Evolutionary conservation across 2,888 invertebrate genomes (phyloP).

Genomic region (Pyrochroa serraticornis): DNA sequence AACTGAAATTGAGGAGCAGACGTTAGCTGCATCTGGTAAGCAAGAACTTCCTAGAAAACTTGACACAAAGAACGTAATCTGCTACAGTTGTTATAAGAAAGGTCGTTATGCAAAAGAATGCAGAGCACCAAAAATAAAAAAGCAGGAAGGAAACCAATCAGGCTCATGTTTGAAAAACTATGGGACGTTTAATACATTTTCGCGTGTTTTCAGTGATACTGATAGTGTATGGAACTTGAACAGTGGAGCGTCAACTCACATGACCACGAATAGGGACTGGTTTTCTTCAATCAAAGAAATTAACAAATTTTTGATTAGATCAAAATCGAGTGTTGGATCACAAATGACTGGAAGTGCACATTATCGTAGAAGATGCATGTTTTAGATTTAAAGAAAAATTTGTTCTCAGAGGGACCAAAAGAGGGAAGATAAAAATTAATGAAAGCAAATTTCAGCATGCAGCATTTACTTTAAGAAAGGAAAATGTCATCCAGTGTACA

Average conservation of each 20-base stretch:
- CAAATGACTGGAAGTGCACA: slow-evolving; percentile 38
- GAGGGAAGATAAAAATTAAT: too few relatives aligned
- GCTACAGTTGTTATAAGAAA: slow-evolving; percentile 32
- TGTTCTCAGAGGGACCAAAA: slow-evolving; percentile 52
- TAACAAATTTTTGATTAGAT: slow-evolving; percentile 22
- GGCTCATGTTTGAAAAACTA: too few relatives aligned
- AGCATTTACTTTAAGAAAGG: too few relatives aligned
- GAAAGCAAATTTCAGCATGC: too few relatives aligned
- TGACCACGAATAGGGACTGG: slow-evolving; percentile 28
- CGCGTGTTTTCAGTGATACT: too few relatives aligned
- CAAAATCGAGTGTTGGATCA: slow-evolving; percentile 32
- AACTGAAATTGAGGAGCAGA: slow-evolving; percentile 24
- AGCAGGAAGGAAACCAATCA: too few relatives aligned
- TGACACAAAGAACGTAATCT: too few relatives aligned
- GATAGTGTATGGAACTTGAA: slow-evolving; percentile 38
- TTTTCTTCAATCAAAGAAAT: slow-evolving; percentile 21
- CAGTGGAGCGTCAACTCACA: slow-evolving; percentile 40
- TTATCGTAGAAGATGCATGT: slow-evolving; percentile 41
- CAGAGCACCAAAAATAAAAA: slow-evolving; percentile 6
- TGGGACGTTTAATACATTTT: too few relatives aligned
- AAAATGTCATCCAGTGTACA: too few relatives aligned
- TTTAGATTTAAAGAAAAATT: slow-evolving; percentile 43
- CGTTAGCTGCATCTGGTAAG: slow-evolving; percentile 7
- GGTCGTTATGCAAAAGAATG: slow-evolving; percentile 30
- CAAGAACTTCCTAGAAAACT: background rate